These are phyloP conservation scores for Melieria picta DNA, from an alignment of 2,888 invertebrate genomes.

Conservation along the genomic window DNA sequence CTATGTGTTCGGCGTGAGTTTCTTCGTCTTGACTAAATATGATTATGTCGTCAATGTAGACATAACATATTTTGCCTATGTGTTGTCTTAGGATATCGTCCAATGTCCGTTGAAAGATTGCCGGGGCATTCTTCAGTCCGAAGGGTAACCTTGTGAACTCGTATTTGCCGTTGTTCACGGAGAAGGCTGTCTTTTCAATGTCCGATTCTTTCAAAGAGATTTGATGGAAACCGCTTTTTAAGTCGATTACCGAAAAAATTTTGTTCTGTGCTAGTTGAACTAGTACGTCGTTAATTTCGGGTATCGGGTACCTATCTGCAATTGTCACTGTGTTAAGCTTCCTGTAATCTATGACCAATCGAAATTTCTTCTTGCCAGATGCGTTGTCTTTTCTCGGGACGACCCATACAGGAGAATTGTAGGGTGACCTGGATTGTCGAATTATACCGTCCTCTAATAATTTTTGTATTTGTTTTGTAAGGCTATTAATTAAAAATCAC, in stretches of 20 bases:
- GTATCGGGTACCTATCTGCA: slow-evolving; percentile 30
- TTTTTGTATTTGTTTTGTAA: too few relatives aligned
- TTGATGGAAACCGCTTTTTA: slow-evolving; percentile 43
- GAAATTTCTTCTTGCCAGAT: too few relatives aligned
- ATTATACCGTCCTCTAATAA: too few relatives aligned
- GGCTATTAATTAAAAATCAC: too few relatives aligned
- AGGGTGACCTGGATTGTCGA: too few relatives aligned
- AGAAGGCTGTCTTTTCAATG: slow-evolving; percentile 44
- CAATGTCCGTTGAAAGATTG: slow-evolving; percentile 42
- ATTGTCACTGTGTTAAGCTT: slow-evolving; percentile 18
- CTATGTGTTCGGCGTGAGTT: slow-evolving; percentile 1
- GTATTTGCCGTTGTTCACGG: slow-evolving; percentile 38
- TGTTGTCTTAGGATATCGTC: slow-evolving; percentile 42
- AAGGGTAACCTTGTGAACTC: slow-evolving; percentile 34
- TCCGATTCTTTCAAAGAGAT: slow-evolving; percentile 39
- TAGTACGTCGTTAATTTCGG: slow-evolving; percentile 19
- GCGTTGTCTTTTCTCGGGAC: too few relatives aligned
- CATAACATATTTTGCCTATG: slow-evolving; percentile 34
- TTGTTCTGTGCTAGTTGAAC: slow-evolving; percentile 14
- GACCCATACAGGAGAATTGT: neutral
- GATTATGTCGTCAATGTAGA: slow-evolving; percentile 40
- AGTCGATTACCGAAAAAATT: slow-evolving; percentile 21
- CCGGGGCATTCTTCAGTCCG: slow-evolving; percentile 34
- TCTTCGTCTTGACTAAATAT: slow-evolving; percentile 33
- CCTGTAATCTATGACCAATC: too few relatives aligned